Evolutionary conservation across 1,140 invertebrate genomes (phyloP), one percentile per base, ranked within the genome.

Genomic region (Trichonephila clavata): DNA sequence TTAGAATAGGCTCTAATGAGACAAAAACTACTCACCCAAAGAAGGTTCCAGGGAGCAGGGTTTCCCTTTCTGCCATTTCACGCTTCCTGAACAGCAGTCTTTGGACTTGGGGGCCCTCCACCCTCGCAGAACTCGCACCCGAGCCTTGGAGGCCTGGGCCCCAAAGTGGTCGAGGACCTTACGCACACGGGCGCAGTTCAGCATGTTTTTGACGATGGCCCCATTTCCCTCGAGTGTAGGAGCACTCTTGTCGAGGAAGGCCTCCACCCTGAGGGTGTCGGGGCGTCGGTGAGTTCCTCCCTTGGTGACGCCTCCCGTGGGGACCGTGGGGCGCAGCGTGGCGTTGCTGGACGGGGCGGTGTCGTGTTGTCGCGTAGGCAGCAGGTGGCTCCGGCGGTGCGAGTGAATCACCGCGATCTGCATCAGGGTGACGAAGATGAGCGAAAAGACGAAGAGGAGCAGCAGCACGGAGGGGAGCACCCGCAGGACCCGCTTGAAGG

Each of bases 191-290:
- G 94, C 92, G 6, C 94, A 94, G 32, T 95, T 91, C 14, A 94
- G 90, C 63, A 93, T 91, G 91, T 95, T 95, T 20, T 95, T 83
- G 0, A 95, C 86, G 57, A 95, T 91, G 63, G 95, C 95, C n/a
- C 94, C 94, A 27, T 95, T 95, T 21, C 95, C 94, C 83, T 95
- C 95, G 5, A 95, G 94, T 1, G 95, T 95, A 4, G 95, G 95
- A 24, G 95, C 95, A 77, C 95, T 95, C 43, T 94, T 94, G 50
- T 95, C 93, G 20, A 95, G 93, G 18, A 95, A 94, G 10, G 95
- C 95, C 80, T 95, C 95, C 81, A 95, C 90, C 24, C 94, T 81
- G 20, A 95, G 80, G 10, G 93, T 94, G 27, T 94, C 94, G 14
- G 93, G 90, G 63, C 81, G 88, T 39, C 93, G 84, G n/a, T 87